Base-by-base conservation (phyloP, 2,888 invertebrate species). In the Halocaridina rubra region DNA sequence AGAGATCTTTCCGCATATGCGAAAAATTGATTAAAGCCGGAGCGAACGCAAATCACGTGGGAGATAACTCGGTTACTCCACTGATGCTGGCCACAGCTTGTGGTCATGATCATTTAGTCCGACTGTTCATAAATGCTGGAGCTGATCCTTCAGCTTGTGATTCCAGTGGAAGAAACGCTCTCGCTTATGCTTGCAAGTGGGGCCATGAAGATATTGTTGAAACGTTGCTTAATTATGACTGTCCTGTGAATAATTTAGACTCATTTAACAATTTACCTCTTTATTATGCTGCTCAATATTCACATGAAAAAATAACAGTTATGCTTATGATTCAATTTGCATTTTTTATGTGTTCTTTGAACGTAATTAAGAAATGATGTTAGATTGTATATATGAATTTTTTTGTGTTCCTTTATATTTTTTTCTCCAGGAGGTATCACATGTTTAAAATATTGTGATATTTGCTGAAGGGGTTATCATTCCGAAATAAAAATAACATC, bases 71-170 rank as follows among this genome's bases (percentile, higher is more conserved):
- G 1, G 84, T 86, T 5, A 86, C 86, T 5, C 86, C 88, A 22
- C 67, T 86, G 57, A 88, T 88, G 88, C 81, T 88, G 8, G 86
- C 86, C 4, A 72, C 86, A n/a, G 81, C 80, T 4, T 64, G 84
- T 16, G 81, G 86, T 8, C 78, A 88, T 33, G 59, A 76, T 29
- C n/a, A 67, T 27, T 30, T 84, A 3, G 30, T 80, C 16, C 61
- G 71, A 22, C 27, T 86, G 8, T 69, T 88, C 19, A n/a, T 88
- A 29, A 29, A 78, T 19, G 39, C 29, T 1, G 85, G 86, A 39
- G 86, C 86, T 8, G 64, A 84, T 10, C 67, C 82, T 4, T 69
- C 57, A 24, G 39, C 57, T 7, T 16, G 19, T 3, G 88, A 88
- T 71, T n/a, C n/a, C 10, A 61, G 19, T 0, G 85, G 86, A 10